Evolutionary conservation across 2,797 vertebrate genomes (phyloP), one percentile per base, ranked within the genome.

Genomic region (Lacerta viridis): DNA sequence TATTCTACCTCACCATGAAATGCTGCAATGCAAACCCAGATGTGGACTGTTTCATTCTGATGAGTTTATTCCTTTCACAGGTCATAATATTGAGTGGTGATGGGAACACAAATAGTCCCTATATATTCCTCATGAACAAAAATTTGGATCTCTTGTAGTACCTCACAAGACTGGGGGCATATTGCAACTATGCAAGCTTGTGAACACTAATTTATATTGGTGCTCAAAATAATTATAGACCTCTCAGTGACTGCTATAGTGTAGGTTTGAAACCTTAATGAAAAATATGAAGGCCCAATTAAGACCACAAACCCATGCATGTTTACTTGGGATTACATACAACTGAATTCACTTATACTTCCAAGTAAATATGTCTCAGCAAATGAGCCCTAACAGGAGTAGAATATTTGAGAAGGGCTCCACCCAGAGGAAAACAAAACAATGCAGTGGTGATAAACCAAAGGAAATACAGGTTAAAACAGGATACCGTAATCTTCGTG

Each of bases 381-480:
- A 18, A n/a, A 33, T 74, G 36, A 41, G 10, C 39, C 39, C 13
- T 41, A 75, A 87, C 18, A 25, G 4, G 50, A 43, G 11, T 46
- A 46, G 29, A 50, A 59, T n/a, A 29, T 23, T 5, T 72, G 68
- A 17, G 25, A 59, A 80, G 13, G 18, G 82, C 64, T 84, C 80
- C 33, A 59, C 72, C 61, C 61, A 25, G 27, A 85, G 36, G 59
- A 41, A 64, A 43, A 41, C 13, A 36, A 64, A 41, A 39, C 50
- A 41, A 0, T 29, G 20, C 39, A 89, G 43, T 82, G 55, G 55
- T 29, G 55, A 75, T 41, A 25, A 84, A 66, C 59, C 87, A 91
- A 84, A 93, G 82, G 71, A 79, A 85, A 78, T 69, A 81, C 36
- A 89, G 55, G 80, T 82, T 50, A 39, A 92, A 89, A 92, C 92